A percentile compares a stretch with the other conserved stretches of the same genome.
Conservation (phyloP, 1,140 invertebrate species). For the Drosophila aff. region DNA sequence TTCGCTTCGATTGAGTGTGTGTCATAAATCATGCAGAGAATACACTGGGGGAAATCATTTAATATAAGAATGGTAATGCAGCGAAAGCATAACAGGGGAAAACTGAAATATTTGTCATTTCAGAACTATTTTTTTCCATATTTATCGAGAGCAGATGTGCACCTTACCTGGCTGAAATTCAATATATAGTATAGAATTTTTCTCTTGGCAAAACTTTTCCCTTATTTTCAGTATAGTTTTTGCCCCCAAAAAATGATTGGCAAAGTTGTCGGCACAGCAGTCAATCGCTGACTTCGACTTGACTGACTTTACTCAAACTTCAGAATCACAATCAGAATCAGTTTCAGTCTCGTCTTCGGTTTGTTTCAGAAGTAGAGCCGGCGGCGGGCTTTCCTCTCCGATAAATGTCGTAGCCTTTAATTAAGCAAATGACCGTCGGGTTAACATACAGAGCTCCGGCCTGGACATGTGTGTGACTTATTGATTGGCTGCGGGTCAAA, state of each 20-base stretch:
- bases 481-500: constrained; percentile 69
- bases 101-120: background rate
- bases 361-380: constrained; percentile 10
- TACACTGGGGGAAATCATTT: constrained; percentile 18
- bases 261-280: constrained; percentile 64
- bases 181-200: background rate
- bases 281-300: constrained; percentile 35
- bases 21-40: constrained; percentile 52
- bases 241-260: constrained; percentile 24
- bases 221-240: constrained; percentile 11
- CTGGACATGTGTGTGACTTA: constrained; percentile 67
- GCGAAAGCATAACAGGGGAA: too few relatives aligned
- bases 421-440: constrained; percentile 73
- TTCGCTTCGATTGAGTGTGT: constrained; percentile 13
- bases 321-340: constrained; percentile 2
- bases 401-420: constrained; percentile 67
- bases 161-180: background rate
- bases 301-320: constrained; percentile 30
- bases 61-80: background rate
- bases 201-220: background rate
- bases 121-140: background rate
- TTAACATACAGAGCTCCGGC: constrained; percentile 19
- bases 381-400: constrained; percentile 46
- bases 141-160: background rate
- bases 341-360: constrained; percentile 3